Conservation (phyloP, 2,888 invertebrate species). For the Mesorhabditis belari region DNA sequence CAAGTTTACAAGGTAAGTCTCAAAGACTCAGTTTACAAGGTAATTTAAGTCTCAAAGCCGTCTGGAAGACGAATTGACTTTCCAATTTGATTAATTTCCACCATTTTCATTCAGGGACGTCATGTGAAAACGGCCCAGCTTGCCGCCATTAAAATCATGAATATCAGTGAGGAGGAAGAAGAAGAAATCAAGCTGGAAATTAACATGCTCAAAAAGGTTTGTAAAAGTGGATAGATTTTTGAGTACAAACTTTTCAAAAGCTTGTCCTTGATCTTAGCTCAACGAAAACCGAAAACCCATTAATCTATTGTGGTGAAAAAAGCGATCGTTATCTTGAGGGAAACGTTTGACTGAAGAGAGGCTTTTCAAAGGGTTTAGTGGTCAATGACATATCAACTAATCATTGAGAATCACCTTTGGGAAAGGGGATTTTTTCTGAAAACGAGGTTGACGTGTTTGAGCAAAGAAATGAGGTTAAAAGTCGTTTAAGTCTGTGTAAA, state of each 20-base stretch:
- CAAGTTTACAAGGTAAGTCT: slow-evolving; percentile 90
- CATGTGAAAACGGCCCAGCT: slow-evolving; percentile 99
- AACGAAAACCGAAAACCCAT: neutral
- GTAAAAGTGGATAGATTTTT: slow-evolving; percentile 1
- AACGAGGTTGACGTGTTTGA: no score
- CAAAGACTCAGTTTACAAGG: neutral
- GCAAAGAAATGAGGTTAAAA: no score
- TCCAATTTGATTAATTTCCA: no score
- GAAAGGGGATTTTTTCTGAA: no score
- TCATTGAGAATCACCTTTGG: no score
- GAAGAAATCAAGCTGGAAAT: slow-evolving; percentile 99
- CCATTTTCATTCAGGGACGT: slow-evolving; percentile 69
- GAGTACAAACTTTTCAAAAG: neutral
- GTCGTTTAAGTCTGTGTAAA: no score
- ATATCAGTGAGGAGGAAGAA: slow-evolving; percentile 98
- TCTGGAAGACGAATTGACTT: no score
- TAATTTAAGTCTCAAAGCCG: neutral
- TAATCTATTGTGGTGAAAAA: no score
- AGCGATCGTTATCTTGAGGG: no score
- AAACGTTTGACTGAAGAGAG: no score
- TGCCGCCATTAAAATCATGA: slow-evolving; percentile 99
- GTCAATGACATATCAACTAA: no score
- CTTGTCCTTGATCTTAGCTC: slow-evolving; percentile 15
- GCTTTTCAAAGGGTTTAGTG: no score
- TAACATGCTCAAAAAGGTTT: slow-evolving; percentile 87